Conservation (phyloP, 2,888 invertebrate genomes). For the Apeira syringaria region DNA sequence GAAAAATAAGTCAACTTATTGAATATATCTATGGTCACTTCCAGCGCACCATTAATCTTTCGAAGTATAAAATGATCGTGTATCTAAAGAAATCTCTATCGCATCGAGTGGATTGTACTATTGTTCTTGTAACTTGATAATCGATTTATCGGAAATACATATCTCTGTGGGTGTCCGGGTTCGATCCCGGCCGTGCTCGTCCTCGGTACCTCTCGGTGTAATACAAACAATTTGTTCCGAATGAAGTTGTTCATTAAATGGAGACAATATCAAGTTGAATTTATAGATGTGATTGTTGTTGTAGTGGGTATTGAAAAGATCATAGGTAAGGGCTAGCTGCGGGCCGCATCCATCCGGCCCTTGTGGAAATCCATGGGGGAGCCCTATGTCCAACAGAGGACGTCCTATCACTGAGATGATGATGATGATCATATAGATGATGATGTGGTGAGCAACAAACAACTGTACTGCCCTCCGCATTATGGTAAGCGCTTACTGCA, state of each 20-base stretch:
- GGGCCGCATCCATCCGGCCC: too few species aligned
- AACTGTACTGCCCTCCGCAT: too few species aligned
- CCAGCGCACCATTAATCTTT: conserved; percentile 16
- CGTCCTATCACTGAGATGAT: too few species aligned
- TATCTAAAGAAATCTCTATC: conserved; percentile 36
- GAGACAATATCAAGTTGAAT: conserved; percentile 12
- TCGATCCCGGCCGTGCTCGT: conserved; percentile 35
- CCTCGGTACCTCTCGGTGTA: conserved; percentile 34
- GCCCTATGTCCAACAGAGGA: too few species aligned
- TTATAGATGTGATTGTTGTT: conserved; percentile 2
- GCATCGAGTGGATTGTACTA: conserved; percentile 50
- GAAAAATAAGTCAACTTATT: too few species aligned
- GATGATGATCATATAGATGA: too few species aligned
- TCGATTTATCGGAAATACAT: conserved; percentile 65
- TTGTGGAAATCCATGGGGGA: too few species aligned
- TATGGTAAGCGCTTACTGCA: too few species aligned
- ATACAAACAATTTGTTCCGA: conserved; percentile 17
- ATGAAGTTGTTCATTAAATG: conserved; percentile 18
- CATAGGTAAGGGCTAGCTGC: too few species aligned
- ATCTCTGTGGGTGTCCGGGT: conserved; percentile 53
- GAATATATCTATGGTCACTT: too few species aligned
- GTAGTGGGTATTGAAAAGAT: too few species aligned
- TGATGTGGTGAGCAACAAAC: too few species aligned
- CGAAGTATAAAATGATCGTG: conserved; percentile 27
- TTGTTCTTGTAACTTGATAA: conserved; percentile 75